Base-by-base conservation (phyloP, 2,113 vertebrate species). In the Bubo blakistoni region DNA sequence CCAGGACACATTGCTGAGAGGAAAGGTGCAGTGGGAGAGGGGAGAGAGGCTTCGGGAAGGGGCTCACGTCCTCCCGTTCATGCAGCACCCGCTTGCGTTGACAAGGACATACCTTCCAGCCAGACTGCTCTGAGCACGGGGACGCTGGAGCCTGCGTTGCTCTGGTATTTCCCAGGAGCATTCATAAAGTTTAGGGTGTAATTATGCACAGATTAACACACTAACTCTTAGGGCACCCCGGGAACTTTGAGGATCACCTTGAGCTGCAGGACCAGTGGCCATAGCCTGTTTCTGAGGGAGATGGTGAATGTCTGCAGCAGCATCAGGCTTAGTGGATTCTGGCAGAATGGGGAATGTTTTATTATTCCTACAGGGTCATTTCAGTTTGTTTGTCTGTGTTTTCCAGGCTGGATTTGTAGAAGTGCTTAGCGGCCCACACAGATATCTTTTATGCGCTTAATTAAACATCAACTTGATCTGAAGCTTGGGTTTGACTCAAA, bases 391-490 rank as follows among this genome's bases (percentile, higher is more conserved):
- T 90, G 95, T 36, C 91, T 83, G 71, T 24, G 58, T 92, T 96
- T 88, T 97, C 92, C 91, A 86, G 69, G 49, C 91, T 90, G 88
- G 63, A 78, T 86, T 58, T 94, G 67, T 46, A 34, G 44, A 16
- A 86, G 49, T 8, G 71, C 88, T 88, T 9, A 65, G 92, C 4
- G 0, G 95, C 90, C 86, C 95, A 77, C 90, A 90, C 90, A 77
- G 88, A 72, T 83, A 70, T 81, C 90, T 77, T 92, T 83, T 49
- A 90, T 70, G 80, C 46, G 58, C 47, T 86, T 90, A 87, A 96
- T 95, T 96, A 92, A 83, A 96, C 79, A 58, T 10, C 49, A 93
- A 86, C 95, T 93, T 42, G 88, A 92, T 95, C 95, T 83, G 94
- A 94, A 83, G 82, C 92, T 95, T 95, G 92, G 90, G 91, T 47